phyloP scores from a whole-genome alignment of 2,888 invertebrate species.

The Leucozona laternaria region DNA sequence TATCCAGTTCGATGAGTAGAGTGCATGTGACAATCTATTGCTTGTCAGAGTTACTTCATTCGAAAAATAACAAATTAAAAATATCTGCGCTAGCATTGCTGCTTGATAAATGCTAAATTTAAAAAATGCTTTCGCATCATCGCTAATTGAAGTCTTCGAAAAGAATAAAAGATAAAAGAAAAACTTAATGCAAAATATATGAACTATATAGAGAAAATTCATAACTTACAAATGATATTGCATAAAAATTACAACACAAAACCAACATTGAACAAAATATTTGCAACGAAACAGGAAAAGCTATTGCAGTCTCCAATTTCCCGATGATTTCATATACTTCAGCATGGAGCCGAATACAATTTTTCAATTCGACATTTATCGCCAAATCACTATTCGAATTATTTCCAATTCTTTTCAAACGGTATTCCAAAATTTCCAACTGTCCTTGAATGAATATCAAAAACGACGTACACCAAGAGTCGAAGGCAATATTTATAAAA shows the following conservation, averaged over 20 bases:
- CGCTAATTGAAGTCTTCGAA: constrained; percentile 72
- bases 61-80: constrained; percentile 78
- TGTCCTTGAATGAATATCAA: constrained; percentile 78
- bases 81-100: constrained; percentile 78
- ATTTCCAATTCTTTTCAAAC: constrained; percentile 77
- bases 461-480: constrained; percentile 78
- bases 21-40: constrained; percentile 73
- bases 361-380: constrained; percentile 76
- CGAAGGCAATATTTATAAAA: constrained; percentile 78
- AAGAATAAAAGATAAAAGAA: background rate
- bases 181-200: background rate
- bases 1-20: constrained; percentile 78
- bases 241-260: constrained; percentile 80
- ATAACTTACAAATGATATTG: constrained; percentile 78
- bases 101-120: constrained; percentile 77
- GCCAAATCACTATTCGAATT: constrained; percentile 31
- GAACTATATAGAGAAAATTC: background rate
- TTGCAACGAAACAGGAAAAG: constrained; percentile 79
- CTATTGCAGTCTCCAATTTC: constrained; percentile 77
- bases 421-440: constrained; percentile 78
- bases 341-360: constrained; percentile 77
- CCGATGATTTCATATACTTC: constrained; percentile 75
- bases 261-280: constrained; percentile 80
- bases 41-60: constrained; percentile 78
- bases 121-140: constrained; percentile 52